Evolutionary conservation across 2,888 invertebrate species (phyloP), one percentile per base, ranked within the genome.

Genomic region (Archips xylosteana): DNA sequence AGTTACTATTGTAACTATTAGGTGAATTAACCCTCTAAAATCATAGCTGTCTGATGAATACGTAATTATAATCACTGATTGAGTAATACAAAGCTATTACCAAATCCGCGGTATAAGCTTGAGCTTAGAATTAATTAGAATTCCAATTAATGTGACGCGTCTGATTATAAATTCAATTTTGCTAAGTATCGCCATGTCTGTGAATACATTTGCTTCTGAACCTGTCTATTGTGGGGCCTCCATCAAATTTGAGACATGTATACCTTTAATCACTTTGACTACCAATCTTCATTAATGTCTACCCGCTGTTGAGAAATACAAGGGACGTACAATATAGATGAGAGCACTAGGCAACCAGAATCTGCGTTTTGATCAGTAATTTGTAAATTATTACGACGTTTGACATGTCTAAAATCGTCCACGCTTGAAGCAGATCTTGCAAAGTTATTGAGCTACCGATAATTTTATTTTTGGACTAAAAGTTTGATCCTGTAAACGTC

Each of bases 101-200:
- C 49, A 63, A 73, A 63, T 59, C 15, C 59, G 23, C 63, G 68
- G 60, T 64, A 15, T 73, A 69, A 73, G 57, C 73, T 39, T 54
- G 49, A 64, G 68, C 68, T 68, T 73, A 69, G 59, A 32, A 49
- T 62, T 49, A 68, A 73, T 69, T 63, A 69, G 63, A 69, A 64
- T 69, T 73, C 57, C 68, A 69, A 73, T 73, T 70, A 74, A 70
- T 74, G 13, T 74, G 61, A 70, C 54, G 62, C 39, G 36, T 42
- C 65, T 70, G 32, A 74, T 74, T 70, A 74, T 74, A 74, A 69
- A 70, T 74, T 74, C 74, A 70, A 74, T 74, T 74, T 70, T 65
- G 60, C 74, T 70, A 65, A 74, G 69, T 69, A 70, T 64, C 51
- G 42, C 42, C 60, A 64, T 70, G 65, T 51, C 64, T 54, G 73